Evolutionary conservation across 2,797 vertebrate species (phyloP), one percentile per base, ranked within the genome.

Genomic region (Corythornis leucogaster): DNA sequence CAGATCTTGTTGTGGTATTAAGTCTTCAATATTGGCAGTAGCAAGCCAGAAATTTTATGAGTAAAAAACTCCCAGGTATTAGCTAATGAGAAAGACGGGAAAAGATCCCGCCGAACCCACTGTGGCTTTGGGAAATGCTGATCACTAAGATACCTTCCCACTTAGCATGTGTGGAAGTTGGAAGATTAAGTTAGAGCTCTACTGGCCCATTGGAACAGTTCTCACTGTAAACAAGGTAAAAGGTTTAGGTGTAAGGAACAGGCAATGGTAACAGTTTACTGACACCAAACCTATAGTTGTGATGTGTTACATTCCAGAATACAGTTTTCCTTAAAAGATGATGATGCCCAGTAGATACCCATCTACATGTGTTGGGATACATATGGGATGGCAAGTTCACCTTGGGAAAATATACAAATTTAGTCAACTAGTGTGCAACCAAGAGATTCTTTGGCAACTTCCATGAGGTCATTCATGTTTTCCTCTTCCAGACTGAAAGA

Each of bases 1-100:
- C 11, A 85, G 55, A 85, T 67, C 76, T 74, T 86, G 42, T 28
- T 54, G 22, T 45, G 59, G 19, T 55, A 21, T 53, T 57, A 57
- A 70, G 45, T 55, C 63, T 90, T 74, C 70, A 46, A 88, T 90
- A 93, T 81, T 86, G 63, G 70, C 70, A 53, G 70, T 24, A 75
- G 42, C 31, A 70, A 67, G 40, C 33, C 66, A 70, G 25, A 63
- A 63, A 74, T 73, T 31, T 73, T 80, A 25, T 70, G 35, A 85
- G n/a, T 50, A 57, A 81, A 61, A 45, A 67, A 61, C 25, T 88
- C 43, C 26, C 20, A 58, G 70, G 21, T 17, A 21, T 46, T 57
- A 53, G 33, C 15, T 54, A 74, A 62, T 30, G 46, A 67, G 35
- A 59, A 71, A 48, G 54, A 73, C 42, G 55, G 16, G 43, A 63